Evolutionary conservation across 2,797 vertebrate species (phyloP), one percentile per base, ranked within the genome.

Genomic region (Hoplostethus mediterraneus): DNA sequence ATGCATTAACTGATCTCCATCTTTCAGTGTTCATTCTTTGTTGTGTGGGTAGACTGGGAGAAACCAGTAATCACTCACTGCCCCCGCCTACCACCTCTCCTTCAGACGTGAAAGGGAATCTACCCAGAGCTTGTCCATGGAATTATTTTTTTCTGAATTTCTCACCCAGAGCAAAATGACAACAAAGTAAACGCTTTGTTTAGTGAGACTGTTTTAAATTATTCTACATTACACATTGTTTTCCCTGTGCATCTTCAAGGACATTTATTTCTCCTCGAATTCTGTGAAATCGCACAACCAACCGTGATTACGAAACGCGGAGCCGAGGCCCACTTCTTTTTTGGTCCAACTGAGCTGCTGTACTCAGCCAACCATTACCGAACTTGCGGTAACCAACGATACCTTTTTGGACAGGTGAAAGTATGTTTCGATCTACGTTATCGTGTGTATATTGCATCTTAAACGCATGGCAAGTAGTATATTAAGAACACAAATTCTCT

Each of bases 371-470:
- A 40, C 73, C 63, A 49, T 80, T 87, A 53, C 38, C 78, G 68
- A 77, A 47, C 63, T 44, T 60, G 77, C 80, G 25, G 49, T 65
- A 72, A 52, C 40, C 5, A 5, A 75, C 51, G 71, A 71, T 56
- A 75, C 49, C 56, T 63, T 38, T n/a, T 7, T 63, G 68, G 81
- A 82, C 86, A 93, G 88, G 89, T 91, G 71, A 89, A 93, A 92
- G 81, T 90, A 57, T 44, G 79, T 77, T 84, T 48, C 30, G 13
- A 45, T 12, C 66, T 4, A 82, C 73, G 6, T 88, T 89, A 84
- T 70, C 36, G 8, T 2, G 10, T 36, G 21, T 49, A 30, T 16
- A 42, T 4, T 45, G 28, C 17, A 33, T 64, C 48, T 66, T 40
- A 44, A n/a, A 13, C 68, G 63, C n/a, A 42, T 47, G 16, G 7